Conservation (phyloP, 2,113 vertebrate species). For the Pyrgilauda ruficollis region DNA sequence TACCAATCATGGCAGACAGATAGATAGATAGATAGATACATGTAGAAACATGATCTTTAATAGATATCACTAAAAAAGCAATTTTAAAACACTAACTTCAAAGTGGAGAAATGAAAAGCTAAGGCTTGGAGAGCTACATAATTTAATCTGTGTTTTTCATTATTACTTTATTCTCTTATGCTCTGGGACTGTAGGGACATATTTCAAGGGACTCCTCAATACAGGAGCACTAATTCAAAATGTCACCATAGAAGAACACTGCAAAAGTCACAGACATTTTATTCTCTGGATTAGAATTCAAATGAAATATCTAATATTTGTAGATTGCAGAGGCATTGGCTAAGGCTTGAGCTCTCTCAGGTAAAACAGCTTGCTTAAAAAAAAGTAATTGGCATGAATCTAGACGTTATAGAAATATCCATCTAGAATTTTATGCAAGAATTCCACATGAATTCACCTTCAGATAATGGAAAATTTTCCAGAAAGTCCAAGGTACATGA, state of each 20-base stretch:
- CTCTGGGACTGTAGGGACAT: neutral
- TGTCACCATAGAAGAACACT: accelerated
- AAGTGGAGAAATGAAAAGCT: neutral
- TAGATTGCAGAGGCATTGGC: neutral
- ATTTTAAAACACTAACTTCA: neutral
- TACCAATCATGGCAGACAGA: neutral
- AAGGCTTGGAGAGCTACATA: neutral
- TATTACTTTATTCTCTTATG: neutral
- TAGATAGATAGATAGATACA: neutral
- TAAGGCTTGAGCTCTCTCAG: neutral
- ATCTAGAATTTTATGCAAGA: neutral
- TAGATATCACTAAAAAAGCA: neutral
- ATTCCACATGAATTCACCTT: neutral
- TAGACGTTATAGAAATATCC: neutral
- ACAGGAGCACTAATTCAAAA: neutral
- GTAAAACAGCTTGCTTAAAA: neutral
- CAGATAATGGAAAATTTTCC: neutral
- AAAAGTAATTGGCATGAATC: neutral
- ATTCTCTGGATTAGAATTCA: neutral
- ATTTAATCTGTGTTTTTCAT: neutral
- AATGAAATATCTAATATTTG: neutral
- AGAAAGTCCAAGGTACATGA: neutral
- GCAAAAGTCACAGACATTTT: neutral
- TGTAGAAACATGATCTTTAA: neutral
- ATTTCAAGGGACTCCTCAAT: neutral